Conservation (phyloP, 2,113 vertebrate genomes). For the Sylvia atricapilla region DNA sequence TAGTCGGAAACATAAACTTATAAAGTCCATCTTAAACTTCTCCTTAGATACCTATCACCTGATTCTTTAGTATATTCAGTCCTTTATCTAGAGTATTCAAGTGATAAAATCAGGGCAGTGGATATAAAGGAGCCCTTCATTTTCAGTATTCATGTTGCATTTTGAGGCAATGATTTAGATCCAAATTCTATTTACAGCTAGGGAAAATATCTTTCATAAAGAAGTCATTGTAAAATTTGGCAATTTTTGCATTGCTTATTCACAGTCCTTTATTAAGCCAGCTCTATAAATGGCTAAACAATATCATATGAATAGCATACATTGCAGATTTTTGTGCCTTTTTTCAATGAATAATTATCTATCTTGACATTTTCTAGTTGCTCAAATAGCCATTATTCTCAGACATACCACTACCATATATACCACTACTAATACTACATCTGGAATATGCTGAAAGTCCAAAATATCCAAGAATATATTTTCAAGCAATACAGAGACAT, state of each 20-base stretch:
- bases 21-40: background rate
- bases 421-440: background rate
- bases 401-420: background rate
- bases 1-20: background rate
- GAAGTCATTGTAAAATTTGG: slow-evolving; percentile 43
- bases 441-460: background rate
- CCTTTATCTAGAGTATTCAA: background rate
- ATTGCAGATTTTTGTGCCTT: background rate
- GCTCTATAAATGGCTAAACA: slow-evolving; percentile 50
- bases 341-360: slow-evolving; percentile 24
- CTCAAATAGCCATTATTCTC: background rate
- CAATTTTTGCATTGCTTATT: slow-evolving; percentile 36
- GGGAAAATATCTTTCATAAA: slow-evolving; percentile 40
- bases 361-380: background rate
- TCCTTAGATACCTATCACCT: background rate
- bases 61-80: background rate
- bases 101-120: background rate
- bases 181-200: slow-evolving; percentile 57
- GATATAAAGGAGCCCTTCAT: background rate
- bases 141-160: slow-evolving; percentile 36
- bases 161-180: slow-evolving; percentile 16
- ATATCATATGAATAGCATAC: slow-evolving; percentile 26
- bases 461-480: background rate
- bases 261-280: slow-evolving; percentile 21
- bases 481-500: background rate